Conservation (phyloP, 2,888 invertebrate species). For the Mylabris sibirica region DNA sequence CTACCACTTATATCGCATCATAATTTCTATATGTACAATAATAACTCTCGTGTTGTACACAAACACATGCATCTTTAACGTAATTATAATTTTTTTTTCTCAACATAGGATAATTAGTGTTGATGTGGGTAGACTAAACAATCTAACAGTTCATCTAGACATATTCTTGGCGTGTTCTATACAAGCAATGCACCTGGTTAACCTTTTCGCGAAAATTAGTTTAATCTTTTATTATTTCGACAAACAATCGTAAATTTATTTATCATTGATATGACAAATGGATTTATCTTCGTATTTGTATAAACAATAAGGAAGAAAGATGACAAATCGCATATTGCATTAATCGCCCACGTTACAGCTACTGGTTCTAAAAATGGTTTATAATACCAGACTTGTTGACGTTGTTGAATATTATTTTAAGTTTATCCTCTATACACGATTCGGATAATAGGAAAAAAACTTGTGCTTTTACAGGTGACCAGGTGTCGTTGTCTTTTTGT, state of each 20-base stretch:
- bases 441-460: not conserved
- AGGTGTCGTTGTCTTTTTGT: conserved; percentile 17
- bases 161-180: conserved; percentile 48
- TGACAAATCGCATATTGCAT: not conserved
- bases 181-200: conserved; percentile 49
- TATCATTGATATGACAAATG: conserved; percentile 1
- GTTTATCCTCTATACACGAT: not conserved
- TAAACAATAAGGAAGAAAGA: not conserved
- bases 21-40: not conserved
- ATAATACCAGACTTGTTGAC: conserved; percentile 3
- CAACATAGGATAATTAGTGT: conserved; percentile 47
- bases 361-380: conserved; percentile 6
- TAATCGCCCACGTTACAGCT: not conserved
- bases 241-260: not conserved
- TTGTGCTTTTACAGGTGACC: not conserved
- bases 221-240: not conserved
- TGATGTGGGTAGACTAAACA: conserved; percentile 54
- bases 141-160: conserved; percentile 50
- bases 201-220: conserved; percentile 43
- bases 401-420: not conserved
- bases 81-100: conserved; percentile 46
- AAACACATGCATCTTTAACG: conserved; percentile 19
- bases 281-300: not conserved
- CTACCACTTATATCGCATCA: not conserved
- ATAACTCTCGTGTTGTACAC: not conserved